Conservation (phyloP, 1,140 invertebrate species). For the Gryllus bimaculatus region DNA sequence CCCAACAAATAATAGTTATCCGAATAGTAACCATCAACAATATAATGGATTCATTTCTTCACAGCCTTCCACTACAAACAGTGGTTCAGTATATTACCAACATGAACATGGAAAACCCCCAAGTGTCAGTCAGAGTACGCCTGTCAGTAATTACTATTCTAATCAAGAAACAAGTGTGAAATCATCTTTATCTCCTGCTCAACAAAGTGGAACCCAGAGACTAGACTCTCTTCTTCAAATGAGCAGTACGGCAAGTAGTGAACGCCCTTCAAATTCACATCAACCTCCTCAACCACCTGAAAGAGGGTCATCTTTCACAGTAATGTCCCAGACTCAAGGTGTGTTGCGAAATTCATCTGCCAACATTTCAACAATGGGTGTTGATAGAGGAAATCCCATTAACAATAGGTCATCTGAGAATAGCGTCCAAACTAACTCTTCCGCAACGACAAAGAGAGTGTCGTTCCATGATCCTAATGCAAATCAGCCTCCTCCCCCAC, state of each 20-base stretch:
- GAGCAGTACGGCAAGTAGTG: not conserved
- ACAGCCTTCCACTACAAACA: not conserved
- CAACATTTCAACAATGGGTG: not conserved
- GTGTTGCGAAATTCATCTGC: conserved; percentile 10
- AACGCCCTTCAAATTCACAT: not conserved
- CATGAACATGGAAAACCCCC: not conserved
- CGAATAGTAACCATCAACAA: conserved; percentile 15
- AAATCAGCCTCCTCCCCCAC: conserved; percentile 40
- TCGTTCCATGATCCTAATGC: conserved; percentile 63
- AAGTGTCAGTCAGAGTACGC: not conserved
- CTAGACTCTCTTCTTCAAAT: conserved; percentile 19
- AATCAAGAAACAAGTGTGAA: not conserved
- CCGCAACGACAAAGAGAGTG: conserved; percentile 45
- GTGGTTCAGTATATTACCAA: conserved; percentile 4
- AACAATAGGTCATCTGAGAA: not conserved
- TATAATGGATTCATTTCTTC: conserved; percentile 23
- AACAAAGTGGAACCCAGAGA: conserved; percentile 17
- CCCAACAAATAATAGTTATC: conserved; percentile 3
- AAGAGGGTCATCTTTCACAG: conserved; percentile 68
- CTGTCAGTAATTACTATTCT: not conserved
- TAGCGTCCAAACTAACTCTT: not conserved
- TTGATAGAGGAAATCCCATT: not conserved
- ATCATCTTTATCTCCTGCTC: not conserved
- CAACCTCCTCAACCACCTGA: conserved; percentile 59
- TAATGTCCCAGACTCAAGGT: conserved; percentile 51